Evolutionary conservation across 37 sponge, comb jelly and placozoan species (phyloP), one percentile per base, ranked within the genome.

Genomic region (Haliclona indistincta): DNA sequence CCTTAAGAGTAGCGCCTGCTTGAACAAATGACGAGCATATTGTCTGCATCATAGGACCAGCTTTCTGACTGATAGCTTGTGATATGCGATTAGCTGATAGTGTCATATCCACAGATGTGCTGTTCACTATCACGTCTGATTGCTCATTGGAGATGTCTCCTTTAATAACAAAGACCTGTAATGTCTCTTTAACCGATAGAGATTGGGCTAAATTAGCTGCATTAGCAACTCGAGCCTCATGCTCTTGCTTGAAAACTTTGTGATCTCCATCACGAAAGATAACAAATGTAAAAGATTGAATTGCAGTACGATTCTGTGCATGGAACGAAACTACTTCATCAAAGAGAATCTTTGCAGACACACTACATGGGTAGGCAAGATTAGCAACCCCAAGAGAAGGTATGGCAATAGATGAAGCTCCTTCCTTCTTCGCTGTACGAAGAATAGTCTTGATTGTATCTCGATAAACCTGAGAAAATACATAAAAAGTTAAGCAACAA

Each of bases 121-220:
- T 79, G 53, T 86, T 86, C 13, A 86, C 87, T 36, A 86, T 74
- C 1, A 80, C 63, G 37, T 86, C 87, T 34, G 42, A 39, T 4
- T 0, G 34, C 43, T 79, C 81, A 4, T 86, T 71, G 17, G 74
- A 43, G 32, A 86, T 80, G 32, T 74, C 45, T 11, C 74, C 74
- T 8, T 80, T 8, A 6, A 54, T 35, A 33, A 84, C 40, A 37
- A n/a, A n/a, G n/a, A n/a, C n/a, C n/a, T n/a, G n/a, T n/a, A n/a
- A n/a, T n/a, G n/a, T n/a, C n/a, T n/a, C n/a, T n/a, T n/a, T n/a
- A n/a, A n/a, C n/a, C n/a, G n/a, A n/a, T n/a, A n/a, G n/a, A n/a
- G n/a, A n/a, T n/a, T n/a, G n/a, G n/a, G n/a, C n/a, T n/a, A n/a
- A n/a, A n/a, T n/a, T n/a, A n/a, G n/a, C n/a, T n/a, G n/a, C n/a